Conservation (phyloP, 2,888 invertebrate species). For the Drosophila colorata region DNA sequence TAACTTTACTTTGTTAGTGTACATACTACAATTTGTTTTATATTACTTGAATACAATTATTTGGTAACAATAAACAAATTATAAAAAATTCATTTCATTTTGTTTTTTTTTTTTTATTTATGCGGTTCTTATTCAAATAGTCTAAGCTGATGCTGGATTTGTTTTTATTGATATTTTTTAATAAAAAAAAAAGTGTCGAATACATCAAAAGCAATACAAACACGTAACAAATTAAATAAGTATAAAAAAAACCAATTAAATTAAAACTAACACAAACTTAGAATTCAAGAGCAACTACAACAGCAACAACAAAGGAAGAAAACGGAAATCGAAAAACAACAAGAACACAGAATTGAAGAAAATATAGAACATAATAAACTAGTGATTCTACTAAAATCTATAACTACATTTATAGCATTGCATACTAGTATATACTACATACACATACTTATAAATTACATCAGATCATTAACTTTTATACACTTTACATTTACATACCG, state of each 20-base stretch:
- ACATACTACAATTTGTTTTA: conserved; percentile 34
- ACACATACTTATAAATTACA: conserved; percentile 41
- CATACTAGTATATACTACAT: conserved; percentile 48
- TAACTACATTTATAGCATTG: conserved; percentile 44
- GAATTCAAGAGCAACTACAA: conserved; percentile 14
- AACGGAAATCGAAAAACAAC: conserved; percentile 1
- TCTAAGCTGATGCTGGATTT: not conserved
- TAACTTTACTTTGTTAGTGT: conserved; percentile 38
- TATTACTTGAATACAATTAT: conserved; percentile 31
- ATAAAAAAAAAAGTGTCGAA: conserved; percentile 43
- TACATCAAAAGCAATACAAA: conserved; percentile 71
- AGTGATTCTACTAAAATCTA: conserved; percentile 52
- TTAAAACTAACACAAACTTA: conserved; percentile 20
- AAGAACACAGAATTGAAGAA: conserved; percentile 17
- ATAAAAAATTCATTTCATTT: conserved; percentile 3
- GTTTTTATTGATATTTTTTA: not conserved
- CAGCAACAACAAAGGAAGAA: conserved; percentile 8
- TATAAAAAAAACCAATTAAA: conserved; percentile 14
- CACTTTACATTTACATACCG: conserved; percentile 75
- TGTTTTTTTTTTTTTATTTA: not conserved
- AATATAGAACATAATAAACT: conserved; percentile 35
- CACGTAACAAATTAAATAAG: conserved; percentile 47
- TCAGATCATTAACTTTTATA: conserved; percentile 79
- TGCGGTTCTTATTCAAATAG: conserved; percentile 2
- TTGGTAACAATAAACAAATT: conserved; percentile 33